Base-by-base conservation (phyloP, 2,888 invertebrate species). In the Schrankia costaestrigalis region DNA sequence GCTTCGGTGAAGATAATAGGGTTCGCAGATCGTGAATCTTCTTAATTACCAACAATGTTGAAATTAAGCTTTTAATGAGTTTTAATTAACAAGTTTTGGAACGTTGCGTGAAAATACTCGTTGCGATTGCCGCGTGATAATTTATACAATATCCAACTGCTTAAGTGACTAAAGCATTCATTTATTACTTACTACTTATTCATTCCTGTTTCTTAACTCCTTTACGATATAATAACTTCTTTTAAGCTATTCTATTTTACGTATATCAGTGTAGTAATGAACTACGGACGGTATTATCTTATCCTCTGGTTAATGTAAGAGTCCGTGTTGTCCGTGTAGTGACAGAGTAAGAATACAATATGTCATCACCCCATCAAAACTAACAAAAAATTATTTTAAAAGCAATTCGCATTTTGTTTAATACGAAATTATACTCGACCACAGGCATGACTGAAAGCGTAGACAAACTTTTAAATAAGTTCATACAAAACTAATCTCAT, bases 11-110 rank as follows among this genome's bases (percentile, higher is more conserved):
- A 79, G 75, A 79, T 81, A 80, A 79, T 74, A 79, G 69, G 73
- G 73, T 76, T 74, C 71, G 71, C 71, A 75, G 79, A 80, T 78
- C 79, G 75, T 81, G 80, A 83, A 83, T 84, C 80, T 84, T 79
- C 79, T 81, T 84, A 85, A 84, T 82, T 82, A 75, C 80, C 80
- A 78, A 75, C 82, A 78, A 78, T 81, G 79, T 79, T 71, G 71
- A 81, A 81, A 81, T 81, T 80, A 80, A 78, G 80, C 79, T 78
- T 78, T 78, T 78, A 83, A 82, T 80, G 78, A 82, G 77, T 82
- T 83, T 83, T 82, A 82, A 84, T 84, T 83, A 84, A 78, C 76
- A 81, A 82, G 73, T 82, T 82, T 73, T 57, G 63, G 69, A 68
- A 75, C 70, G 67, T 69, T 69, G 71, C 68, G 69, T 76, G 73